Evolutionary conservation across 2,113 vertebrate species (phyloP).

Genomic region (Osmerus mordax): DNA sequence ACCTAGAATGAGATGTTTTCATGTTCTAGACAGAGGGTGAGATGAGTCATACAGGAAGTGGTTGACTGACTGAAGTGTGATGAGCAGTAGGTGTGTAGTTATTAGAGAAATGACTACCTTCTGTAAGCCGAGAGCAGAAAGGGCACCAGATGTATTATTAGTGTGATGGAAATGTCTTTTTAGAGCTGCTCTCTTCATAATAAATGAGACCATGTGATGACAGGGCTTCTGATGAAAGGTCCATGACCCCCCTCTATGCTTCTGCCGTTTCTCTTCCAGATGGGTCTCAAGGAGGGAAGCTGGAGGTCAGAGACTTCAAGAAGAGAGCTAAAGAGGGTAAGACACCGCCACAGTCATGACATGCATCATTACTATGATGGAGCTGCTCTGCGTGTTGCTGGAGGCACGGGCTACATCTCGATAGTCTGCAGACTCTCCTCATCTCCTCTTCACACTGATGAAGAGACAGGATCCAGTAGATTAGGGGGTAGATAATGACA

Average conservation of each 20-base stretch:
- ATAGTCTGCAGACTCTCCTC: constrained; percentile 13
- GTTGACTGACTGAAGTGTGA: constrained; percentile 46
- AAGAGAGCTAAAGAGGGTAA: constrained; percentile 91
- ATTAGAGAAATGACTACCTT: constrained; percentile 50
- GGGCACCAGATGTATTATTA: constrained; percentile 43
- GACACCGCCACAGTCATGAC: neutral
- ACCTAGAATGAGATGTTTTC: constrained; percentile 30
- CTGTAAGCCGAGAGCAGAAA: constrained; percentile 30
- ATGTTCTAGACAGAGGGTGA: constrained; percentile 17
- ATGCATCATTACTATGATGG: constrained; percentile 22
- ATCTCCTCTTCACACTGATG: neutral
- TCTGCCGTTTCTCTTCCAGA: constrained; percentile 72
- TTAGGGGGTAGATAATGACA: neutral
- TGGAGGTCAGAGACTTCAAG: constrained; percentile 87
- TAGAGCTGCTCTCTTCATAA: constrained; percentile 10
- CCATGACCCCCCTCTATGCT: constrained; percentile 13
- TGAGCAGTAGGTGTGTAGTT: constrained; percentile 46
- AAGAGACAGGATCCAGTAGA: neutral
- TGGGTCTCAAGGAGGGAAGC: constrained; percentile 77
- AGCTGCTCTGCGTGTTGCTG: constrained; percentile 15
- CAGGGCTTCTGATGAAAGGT: constrained; percentile 24
- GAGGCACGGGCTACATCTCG: constrained; percentile 38
- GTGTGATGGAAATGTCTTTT: constrained; percentile 30
- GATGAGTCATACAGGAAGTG: constrained; percentile 52
- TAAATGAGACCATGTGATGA: constrained; percentile 22